Evolutionary conservation across 1,140 invertebrate species (phyloP).

Genomic region (Bombus sibiricus): DNA sequence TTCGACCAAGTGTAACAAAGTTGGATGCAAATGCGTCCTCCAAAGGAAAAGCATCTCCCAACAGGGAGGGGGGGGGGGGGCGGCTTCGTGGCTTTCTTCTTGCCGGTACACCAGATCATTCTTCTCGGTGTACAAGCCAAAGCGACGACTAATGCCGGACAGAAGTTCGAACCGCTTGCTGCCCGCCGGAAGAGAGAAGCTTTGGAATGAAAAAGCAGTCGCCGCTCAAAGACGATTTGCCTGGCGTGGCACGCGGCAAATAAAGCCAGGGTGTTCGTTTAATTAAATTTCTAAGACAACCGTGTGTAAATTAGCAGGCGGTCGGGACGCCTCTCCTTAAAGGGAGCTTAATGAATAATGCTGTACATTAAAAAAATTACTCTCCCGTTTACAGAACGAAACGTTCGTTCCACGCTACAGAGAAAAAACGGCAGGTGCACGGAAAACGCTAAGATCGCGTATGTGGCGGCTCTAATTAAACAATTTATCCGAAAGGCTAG

Average conservation of each 20-base stretch:
- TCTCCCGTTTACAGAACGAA: background rate
- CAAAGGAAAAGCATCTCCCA: conserved; percentile 39
- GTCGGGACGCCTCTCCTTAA: background rate
- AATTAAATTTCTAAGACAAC: conserved; percentile 43
- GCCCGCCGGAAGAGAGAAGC: too few species aligned
- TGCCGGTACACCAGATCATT: background rate
- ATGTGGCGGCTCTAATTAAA: conserved; percentile 11
- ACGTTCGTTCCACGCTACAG: too few species aligned
- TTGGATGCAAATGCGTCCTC: conserved; percentile 52
- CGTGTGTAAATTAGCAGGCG: background rate
- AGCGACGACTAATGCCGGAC: conserved; percentile 33
- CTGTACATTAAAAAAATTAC: background rate
- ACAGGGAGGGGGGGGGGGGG: background rate
- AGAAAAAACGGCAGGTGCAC: background rate
- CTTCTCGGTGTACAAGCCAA: conserved; percentile 35
- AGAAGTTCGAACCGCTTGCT: background rate
- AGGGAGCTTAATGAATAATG: conserved; percentile 33
- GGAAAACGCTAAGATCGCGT: background rate
- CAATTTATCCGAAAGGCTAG: conserved; percentile 44
- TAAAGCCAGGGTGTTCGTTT: conserved; percentile 4
- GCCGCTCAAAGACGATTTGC: conserved; percentile 1
- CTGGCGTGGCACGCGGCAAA: background rate
- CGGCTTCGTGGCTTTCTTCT: conserved; percentile 38
- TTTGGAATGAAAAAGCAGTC: conserved; percentile 9
- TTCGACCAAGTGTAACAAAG: conserved; percentile 45